Evolutionary conservation across 2,888 invertebrate species (phyloP).

Genomic region (Eupeodes latifasciatus): DNA sequence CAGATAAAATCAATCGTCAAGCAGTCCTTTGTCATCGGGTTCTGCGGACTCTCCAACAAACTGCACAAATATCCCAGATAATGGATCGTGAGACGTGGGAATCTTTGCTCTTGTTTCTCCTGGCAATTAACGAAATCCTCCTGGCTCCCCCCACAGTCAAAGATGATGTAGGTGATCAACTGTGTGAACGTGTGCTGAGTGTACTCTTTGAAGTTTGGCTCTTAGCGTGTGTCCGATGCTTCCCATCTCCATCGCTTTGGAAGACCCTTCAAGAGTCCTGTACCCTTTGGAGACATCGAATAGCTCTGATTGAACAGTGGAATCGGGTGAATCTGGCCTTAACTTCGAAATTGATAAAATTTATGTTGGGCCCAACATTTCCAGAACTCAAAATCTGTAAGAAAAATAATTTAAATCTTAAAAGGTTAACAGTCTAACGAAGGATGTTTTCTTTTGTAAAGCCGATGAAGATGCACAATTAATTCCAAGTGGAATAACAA

Average conservation of each 20-base stretch:
- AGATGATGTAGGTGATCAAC: conserved; percentile 97
- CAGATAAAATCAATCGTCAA: conserved; percentile 96
- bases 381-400: conserved; percentile 91
- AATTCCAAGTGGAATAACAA: conserved; percentile 93
- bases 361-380: conserved; percentile 95
- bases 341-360: conserved; percentile 92
- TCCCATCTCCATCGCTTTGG: conserved; percentile 98
- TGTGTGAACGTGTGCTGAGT: conserved; percentile 96
- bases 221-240: conserved; percentile 88
- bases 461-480: conserved; percentile 94
- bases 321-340: conserved; percentile 95
- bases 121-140: conserved; percentile 95
- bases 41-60: conserved; percentile 92
- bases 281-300: conserved; percentile 96
- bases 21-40: conserved; percentile 97
- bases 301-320: conserved; percentile 97
- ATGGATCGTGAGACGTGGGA: conserved; percentile 96
- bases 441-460: conserved; percentile 80
- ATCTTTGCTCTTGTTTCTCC: conserved; percentile 92
- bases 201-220: conserved; percentile 94
- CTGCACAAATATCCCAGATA: conserved; percentile 89
- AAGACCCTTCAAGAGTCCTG: conserved; percentile 97
- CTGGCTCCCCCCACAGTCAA: conserved; percentile 96
- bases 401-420: background rate
- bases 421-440: background rate